A percentile compares a stretch with the other conserved stretches of the same genome.
Evolutionary conservation across 2,113 vertebrate genomes (phyloP).

Genomic region (Hystrix brachyura): DNA sequence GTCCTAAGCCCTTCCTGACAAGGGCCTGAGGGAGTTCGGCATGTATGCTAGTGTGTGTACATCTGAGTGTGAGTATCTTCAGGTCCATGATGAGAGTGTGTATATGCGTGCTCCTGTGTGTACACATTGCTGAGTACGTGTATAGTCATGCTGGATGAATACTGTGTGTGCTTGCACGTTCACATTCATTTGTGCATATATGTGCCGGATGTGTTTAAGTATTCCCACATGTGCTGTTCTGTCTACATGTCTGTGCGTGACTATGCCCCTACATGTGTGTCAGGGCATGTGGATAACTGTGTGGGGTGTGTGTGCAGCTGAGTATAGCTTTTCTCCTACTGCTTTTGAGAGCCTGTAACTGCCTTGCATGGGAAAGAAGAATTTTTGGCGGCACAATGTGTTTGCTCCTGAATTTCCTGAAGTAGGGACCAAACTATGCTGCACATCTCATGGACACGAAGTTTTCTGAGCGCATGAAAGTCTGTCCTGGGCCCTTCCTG

Average conservation of each 20-base stretch:
- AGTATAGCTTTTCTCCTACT: neutral
- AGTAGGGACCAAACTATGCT: neutral
- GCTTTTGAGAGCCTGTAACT: neutral
- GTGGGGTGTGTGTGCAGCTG: neutral
- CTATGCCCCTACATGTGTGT: neutral
- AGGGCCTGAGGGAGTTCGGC: neutral
- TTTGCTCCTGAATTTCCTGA: conserved; percentile 9
- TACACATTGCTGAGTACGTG: too few relatives aligned
- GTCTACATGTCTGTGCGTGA: neutral
- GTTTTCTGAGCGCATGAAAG: neutral
- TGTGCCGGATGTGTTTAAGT: accelerated
- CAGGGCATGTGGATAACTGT: neutral
- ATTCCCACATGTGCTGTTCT: neutral
- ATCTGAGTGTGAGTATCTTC: neutral
- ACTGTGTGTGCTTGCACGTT: neutral
- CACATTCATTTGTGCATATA: neutral
- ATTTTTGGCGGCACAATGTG: neutral
- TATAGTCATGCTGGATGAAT: neutral
- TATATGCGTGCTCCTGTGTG: neutral
- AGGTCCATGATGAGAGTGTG: neutral
- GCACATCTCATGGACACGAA: neutral
- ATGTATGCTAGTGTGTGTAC: neutral
- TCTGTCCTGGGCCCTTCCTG: neutral
- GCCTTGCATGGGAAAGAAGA: neutral
- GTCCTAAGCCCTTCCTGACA: neutral